phyloP scores from a whole-genome alignment of 2,888 invertebrate genomes.

The Anthrax anthrax region DNA sequence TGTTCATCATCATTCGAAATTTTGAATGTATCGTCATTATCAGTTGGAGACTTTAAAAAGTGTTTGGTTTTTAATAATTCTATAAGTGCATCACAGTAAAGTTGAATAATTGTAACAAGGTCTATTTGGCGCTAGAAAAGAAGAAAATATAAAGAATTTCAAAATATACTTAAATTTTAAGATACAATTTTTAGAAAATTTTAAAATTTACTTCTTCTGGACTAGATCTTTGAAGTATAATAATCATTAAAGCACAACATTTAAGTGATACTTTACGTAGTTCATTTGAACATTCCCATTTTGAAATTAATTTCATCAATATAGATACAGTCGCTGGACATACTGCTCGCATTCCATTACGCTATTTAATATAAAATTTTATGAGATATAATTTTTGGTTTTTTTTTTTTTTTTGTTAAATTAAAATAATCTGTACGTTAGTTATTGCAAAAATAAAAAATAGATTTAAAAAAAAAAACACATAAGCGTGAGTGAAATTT shows the following conservation, averaged over 20 bases:
- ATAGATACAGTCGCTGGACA: constrained; percentile 46
- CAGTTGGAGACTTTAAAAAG: constrained; percentile 18
- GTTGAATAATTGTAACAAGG: constrained; percentile 34
- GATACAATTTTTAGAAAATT: not conserved
- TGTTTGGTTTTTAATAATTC: constrained; percentile 26
- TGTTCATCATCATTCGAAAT: constrained; percentile 19
- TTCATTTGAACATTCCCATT: constrained; percentile 29
- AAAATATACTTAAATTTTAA: not conserved
- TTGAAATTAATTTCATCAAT: constrained; percentile 38
- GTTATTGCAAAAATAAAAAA: no score
- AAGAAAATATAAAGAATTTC: constrained; percentile 8
- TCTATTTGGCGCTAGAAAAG: constrained; percentile 44
- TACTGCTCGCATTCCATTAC: constrained; percentile 44
- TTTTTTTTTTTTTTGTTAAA: no score
- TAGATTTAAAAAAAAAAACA: no score
- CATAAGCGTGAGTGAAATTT: no score
- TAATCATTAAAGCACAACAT: constrained; percentile 41
- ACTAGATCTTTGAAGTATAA: constrained; percentile 40
- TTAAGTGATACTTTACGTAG: constrained; percentile 37
- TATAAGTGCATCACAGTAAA: constrained; percentile 32
- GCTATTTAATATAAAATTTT: constrained; percentile 23
- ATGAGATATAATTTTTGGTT: no score
- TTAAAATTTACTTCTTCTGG: constrained; percentile 36
- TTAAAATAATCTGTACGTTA: not conserved
- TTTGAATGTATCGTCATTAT: constrained; percentile 21